A percentile compares a stretch with the other conserved stretches of the same genome.
Conservation (phyloP, 2,888 invertebrate species). For the Gonocerus acuteangulatus region DNA sequence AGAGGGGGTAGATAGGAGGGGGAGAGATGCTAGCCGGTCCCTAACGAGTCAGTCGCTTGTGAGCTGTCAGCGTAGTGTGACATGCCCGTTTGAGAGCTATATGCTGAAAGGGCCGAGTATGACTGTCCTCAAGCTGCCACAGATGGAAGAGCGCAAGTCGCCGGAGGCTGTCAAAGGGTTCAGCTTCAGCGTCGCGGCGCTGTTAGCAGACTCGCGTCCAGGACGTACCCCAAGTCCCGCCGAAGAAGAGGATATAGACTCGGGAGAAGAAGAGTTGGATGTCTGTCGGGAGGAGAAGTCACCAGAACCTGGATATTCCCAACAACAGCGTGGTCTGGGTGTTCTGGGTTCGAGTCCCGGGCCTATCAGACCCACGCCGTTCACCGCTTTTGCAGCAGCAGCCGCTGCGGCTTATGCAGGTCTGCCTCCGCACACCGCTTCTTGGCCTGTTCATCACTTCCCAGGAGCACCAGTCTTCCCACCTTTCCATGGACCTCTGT, state of each 20-base stretch:
- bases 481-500: conserved; percentile 37
- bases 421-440: conserved; percentile 43
- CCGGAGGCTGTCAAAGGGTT: conserved; percentile 41
- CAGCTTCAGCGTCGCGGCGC: conserved; percentile 78
- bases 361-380: conserved; percentile 68
- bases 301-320: conserved; percentile 38
- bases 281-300: conserved; percentile 45
- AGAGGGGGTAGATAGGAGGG: conserved; percentile 11
- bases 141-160: conserved; percentile 35
- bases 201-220: conserved; percentile 67
- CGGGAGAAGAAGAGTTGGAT: conserved; percentile 56
- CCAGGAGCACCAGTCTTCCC: conserved; percentile 41
- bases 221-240: conserved; percentile 49
- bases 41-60: conserved; percentile 20
- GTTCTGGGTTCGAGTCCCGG: conserved; percentile 47
- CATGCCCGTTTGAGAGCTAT: conserved; percentile 26
- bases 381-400: conserved; percentile 64
- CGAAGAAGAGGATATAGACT: conserved; percentile 50
- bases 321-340: conserved; percentile 1
- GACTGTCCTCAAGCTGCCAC: conserved; percentile 38
- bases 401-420: conserved; percentile 52
- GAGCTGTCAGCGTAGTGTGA: conserved; percentile 29
- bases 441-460: conserved; percentile 38
- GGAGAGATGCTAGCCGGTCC: conserved; percentile 3
- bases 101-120: conserved; percentile 39